A percentile compares a stretch with the other conserved stretches of the same genome.
Conservation (phyloP, 2,113 vertebrate genomes). For the Mellivora capensis region DNA sequence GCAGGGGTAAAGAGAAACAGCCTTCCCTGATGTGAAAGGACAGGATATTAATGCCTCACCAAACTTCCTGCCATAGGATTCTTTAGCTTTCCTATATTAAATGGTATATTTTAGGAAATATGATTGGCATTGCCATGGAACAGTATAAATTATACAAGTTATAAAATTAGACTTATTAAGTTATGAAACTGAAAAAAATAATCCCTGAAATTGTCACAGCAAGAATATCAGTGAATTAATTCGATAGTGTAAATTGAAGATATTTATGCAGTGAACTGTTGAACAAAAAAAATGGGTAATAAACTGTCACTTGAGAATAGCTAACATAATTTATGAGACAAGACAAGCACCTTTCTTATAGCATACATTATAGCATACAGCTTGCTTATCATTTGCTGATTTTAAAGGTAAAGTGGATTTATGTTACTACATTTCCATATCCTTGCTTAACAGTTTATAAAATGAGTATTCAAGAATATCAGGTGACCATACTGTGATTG, state of each 20-base stretch:
- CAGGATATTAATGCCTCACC: constrained; percentile 79
- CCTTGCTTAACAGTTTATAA: constrained; percentile 39
- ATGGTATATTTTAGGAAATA: constrained; percentile 77
- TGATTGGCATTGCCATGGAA: constrained; percentile 75
- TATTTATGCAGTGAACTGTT: constrained; percentile 52
- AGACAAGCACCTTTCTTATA: constrained; percentile 48
- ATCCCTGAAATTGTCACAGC: constrained; percentile 72
- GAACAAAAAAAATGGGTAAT: constrained; percentile 55
- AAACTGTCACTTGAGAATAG: constrained; percentile 46
- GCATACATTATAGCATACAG: neutral
- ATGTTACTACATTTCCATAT: constrained; percentile 49
- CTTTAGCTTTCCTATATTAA: constrained; percentile 78
- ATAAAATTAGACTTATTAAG: constrained; percentile 61
- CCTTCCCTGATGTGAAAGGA: constrained; percentile 86
- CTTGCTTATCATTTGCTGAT: constrained; percentile 51
- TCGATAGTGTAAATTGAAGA: constrained; percentile 62
- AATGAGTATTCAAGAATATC: neutral
- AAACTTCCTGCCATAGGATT: constrained; percentile 82
- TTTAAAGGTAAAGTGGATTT: constrained; percentile 29
- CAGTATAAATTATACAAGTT: constrained; percentile 63
- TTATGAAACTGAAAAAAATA: constrained; percentile 64
- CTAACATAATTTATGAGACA: constrained; percentile 40
- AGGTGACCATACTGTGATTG: neutral
- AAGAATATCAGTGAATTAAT: constrained; percentile 74
- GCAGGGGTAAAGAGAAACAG: constrained; percentile 83